phyloP scores from a whole-genome alignment of 2,797 vertebrate genomes.

The Danionella dracula region DNA sequence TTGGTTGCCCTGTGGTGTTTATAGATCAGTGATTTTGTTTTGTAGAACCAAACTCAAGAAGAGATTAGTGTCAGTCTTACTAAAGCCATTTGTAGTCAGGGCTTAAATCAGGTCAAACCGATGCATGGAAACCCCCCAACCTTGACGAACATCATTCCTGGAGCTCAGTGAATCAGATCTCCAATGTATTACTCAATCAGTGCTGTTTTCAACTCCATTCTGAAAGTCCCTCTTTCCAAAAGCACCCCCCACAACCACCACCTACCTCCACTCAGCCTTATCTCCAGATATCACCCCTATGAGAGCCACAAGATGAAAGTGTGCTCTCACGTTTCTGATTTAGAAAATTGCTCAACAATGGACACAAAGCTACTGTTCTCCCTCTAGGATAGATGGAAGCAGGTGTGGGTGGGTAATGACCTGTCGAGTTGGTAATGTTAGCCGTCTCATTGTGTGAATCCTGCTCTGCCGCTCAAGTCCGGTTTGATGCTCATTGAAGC shows the following conservation, averaged over 20 bases:
- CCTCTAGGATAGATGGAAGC: conserved; percentile 34
- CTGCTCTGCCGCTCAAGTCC: not conserved
- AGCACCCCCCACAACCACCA: not conserved
- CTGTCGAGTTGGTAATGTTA: conserved; percentile 40
- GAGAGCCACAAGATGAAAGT: conserved; percentile 23
- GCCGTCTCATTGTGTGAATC: conserved; percentile 28
- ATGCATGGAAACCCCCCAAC: not conserved
- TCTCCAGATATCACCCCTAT: not conserved
- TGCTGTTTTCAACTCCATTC: not conserved
- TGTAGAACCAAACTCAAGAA: not conserved
- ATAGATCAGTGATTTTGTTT: not conserved
- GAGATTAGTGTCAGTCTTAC: conserved; percentile 9
- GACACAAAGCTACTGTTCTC: conserved; percentile 35
- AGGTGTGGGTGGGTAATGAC: conserved; percentile 37
- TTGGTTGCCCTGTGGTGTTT: not conserved
- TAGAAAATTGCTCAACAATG: conserved; percentile 33
- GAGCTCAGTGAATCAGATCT: not conserved
- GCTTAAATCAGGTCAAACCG: not conserved
- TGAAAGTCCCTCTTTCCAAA: not conserved
- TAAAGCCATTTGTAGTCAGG: not conserved
- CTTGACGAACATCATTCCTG: not conserved
- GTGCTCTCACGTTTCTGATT: conserved; percentile 31
- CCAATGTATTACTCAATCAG: not conserved
- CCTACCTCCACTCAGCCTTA: not conserved
- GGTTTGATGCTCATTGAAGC: conserved; percentile 29